Percentiles rank a stretch among this genome's conserved stretches.
Evolutionary conservation across 1,140 invertebrate genomes (phyloP).

Genomic region (Oedothorax gibbosus): DNA sequence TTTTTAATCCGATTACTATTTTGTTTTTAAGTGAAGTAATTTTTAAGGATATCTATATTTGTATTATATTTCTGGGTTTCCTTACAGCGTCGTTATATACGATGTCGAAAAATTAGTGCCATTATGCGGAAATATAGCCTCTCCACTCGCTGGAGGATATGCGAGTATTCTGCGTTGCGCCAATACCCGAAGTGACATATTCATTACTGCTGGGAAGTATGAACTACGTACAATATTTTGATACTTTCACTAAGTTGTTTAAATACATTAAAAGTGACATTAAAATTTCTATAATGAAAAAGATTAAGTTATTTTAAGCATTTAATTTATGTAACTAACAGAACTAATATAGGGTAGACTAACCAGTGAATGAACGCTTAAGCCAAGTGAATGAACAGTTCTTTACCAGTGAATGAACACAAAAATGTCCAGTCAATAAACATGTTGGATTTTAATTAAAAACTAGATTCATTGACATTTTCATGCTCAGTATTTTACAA

Average conservation of each 20-base stretch:
- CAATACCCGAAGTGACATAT: slow-evolving; percentile 67
- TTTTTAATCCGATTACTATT: background rate
- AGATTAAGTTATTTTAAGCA: background rate
- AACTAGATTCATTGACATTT: too few species aligned
- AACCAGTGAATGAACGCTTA: too few species aligned
- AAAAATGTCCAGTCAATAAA: too few species aligned
- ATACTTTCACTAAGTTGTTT: too few species aligned
- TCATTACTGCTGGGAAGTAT: slow-evolving; percentile 71
- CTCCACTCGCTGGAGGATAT: slow-evolving; percentile 69
- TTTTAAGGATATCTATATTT: background rate
- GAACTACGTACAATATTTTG: slow-evolving; percentile 28
- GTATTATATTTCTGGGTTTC: slow-evolving; percentile 20
- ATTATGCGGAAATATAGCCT: slow-evolving; percentile 70
- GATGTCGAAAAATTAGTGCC: slow-evolving; percentile 67
- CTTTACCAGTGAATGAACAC: too few species aligned
- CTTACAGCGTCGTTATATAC: slow-evolving; percentile 69
- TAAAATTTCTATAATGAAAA: background rate
- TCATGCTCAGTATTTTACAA: too few species aligned
- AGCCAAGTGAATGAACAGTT: too few species aligned
- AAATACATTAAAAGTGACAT: too few species aligned
- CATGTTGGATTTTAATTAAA: too few species aligned
- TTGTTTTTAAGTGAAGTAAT: background rate
- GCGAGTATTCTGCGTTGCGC: slow-evolving; percentile 67
- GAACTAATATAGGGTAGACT: too few species aligned
- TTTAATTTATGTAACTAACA: too few species aligned